Conservation (phyloP, 92 coral and sea anemone species). For the Virgularia gustaviana region DNA sequence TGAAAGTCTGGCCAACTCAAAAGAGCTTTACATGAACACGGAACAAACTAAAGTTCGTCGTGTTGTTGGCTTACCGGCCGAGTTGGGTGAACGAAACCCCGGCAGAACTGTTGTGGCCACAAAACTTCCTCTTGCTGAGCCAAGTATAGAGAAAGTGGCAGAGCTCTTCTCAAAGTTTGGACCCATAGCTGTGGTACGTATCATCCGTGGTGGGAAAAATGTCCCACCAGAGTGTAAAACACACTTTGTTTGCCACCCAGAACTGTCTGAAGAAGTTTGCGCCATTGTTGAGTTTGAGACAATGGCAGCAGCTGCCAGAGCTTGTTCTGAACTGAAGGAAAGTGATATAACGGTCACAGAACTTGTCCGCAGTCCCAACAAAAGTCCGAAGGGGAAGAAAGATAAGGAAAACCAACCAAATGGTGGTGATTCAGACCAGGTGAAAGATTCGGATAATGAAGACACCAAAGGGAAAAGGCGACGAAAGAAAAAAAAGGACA, state of each 20-base stretch:
- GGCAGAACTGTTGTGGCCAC: conserved; percentile 91
- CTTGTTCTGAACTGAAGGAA: conserved; percentile 83
- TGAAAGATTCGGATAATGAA: conserved; percentile 82
- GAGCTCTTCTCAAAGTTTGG: conserved; percentile 95
- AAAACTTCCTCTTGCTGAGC: conserved; percentile 49
- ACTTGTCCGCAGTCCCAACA: conserved; percentile 65
- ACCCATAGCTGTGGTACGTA: conserved; percentile 84
- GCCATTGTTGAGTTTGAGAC: conserved; percentile 96
- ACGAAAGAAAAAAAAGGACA: conserved; percentile 75
- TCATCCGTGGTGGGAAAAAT: conserved; percentile 81
- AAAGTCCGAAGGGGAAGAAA: conserved; percentile 66
- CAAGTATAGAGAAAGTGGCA: conserved; percentile 81
- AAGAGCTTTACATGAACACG: conserved; percentile 64
- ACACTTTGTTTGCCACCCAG: conserved; percentile 66
- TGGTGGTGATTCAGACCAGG: conserved; percentile 59
- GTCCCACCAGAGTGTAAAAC: conserved; percentile 81
- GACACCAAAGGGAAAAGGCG: conserved; percentile 69
- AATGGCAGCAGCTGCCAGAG: conserved; percentile 99
- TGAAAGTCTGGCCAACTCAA: conserved; percentile 73
- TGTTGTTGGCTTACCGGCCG: conserved; percentile 64
- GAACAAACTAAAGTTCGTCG: conserved; percentile 87
- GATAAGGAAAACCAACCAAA: conserved; percentile 54
- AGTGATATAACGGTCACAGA: conserved; percentile 78
- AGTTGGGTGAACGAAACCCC: conserved; percentile 88
- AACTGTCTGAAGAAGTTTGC: conserved; percentile 69